Conservation (phyloP, 2,113 vertebrate species). For the Albula glossodonta region DNA sequence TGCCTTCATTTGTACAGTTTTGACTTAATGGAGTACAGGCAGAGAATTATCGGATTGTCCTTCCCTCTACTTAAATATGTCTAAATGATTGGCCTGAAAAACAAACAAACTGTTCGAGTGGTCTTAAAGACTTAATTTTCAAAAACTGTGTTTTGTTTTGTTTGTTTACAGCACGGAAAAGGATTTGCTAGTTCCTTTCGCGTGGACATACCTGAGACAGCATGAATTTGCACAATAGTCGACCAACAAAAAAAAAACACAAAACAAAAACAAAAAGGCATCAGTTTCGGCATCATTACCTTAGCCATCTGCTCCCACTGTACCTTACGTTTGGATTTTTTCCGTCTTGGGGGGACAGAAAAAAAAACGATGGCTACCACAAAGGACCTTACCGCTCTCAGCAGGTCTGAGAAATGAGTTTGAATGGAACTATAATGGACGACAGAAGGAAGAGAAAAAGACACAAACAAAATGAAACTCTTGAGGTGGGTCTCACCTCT, state of each 20-base stretch:
- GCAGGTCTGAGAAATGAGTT: constrained; percentile 94
- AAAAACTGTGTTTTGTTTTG: constrained; percentile 40
- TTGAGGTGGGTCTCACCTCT: constrained; percentile 75
- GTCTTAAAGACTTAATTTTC: not conserved
- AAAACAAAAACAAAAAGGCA: constrained; percentile 61
- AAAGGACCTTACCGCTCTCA: constrained; percentile 85
- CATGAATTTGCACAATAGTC: constrained; percentile 96
- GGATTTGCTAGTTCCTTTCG: constrained; percentile 97
- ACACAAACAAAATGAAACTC: constrained; percentile 61
- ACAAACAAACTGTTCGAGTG: not conserved
- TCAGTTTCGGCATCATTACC: constrained; percentile 87
- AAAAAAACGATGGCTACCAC: constrained; percentile 64
- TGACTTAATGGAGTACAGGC: constrained; percentile 18
- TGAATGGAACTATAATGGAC: constrained; percentile 74
- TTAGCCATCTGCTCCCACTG: constrained; percentile 74
- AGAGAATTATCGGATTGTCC: constrained; percentile 15
- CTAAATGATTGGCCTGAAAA: not conserved
- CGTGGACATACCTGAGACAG: constrained; percentile 93
- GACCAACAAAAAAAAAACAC: constrained; percentile 69
- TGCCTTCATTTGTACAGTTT: constrained; percentile 31
- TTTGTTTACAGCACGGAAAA: constrained; percentile 90
- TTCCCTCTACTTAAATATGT: constrained; percentile 11
- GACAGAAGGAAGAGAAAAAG: constrained; percentile 19
- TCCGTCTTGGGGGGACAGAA: constrained; percentile 69
- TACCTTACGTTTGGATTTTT: constrained; percentile 73